phyloP scores from a whole-genome alignment of 2,113 vertebrate genomes.

The Merops nubicus region DNA sequence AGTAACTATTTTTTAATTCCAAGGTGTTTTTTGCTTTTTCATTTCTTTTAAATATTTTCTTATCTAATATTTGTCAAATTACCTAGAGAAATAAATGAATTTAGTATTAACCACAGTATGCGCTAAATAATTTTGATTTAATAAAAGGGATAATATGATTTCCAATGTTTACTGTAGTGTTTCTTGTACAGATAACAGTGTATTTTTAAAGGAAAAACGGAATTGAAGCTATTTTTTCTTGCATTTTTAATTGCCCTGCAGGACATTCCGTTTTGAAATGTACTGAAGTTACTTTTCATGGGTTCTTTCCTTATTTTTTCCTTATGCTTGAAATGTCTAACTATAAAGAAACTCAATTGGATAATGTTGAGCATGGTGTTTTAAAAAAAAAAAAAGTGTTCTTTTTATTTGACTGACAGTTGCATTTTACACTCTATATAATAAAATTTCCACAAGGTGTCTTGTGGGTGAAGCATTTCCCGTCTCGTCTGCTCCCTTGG shows the following conservation, averaged over 20 bases:
- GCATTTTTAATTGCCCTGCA: conserved; percentile 78
- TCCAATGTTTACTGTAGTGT: conserved; percentile 94
- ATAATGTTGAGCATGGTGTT: conserved; percentile 80
- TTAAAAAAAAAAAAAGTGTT: conserved; percentile 77
- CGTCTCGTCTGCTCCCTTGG: neutral
- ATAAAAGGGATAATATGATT: conserved; percentile 99
- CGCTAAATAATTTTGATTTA: conserved; percentile 87
- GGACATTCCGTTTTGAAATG: conserved; percentile 82
- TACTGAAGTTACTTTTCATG: conserved; percentile 78
- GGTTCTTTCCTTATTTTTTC: conserved; percentile 71
- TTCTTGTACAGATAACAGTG: conserved; percentile 95
- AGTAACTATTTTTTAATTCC: conserved; percentile 96
- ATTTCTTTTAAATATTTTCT: conserved; percentile 91
- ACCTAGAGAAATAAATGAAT: conserved; percentile 88
- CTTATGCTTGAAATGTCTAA: conserved; percentile 85
- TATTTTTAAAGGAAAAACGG: conserved; percentile 92
- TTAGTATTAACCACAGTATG: conserved; percentile 95
- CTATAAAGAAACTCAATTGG: conserved; percentile 75
- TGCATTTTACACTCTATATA: conserved; percentile 90
- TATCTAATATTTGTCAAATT: conserved; percentile 97
- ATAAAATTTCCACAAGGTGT: conserved; percentile 87
- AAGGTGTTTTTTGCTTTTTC: conserved; percentile 76
- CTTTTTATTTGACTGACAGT: conserved; percentile 87
- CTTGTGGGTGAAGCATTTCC: conserved; percentile 75
- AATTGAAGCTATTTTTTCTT: conserved; percentile 86